Percentiles rank a stretch among this genome's conserved stretches.
Conservation (phyloP, 1,140 invertebrate species). For the Drosophila kepulauana region DNA sequence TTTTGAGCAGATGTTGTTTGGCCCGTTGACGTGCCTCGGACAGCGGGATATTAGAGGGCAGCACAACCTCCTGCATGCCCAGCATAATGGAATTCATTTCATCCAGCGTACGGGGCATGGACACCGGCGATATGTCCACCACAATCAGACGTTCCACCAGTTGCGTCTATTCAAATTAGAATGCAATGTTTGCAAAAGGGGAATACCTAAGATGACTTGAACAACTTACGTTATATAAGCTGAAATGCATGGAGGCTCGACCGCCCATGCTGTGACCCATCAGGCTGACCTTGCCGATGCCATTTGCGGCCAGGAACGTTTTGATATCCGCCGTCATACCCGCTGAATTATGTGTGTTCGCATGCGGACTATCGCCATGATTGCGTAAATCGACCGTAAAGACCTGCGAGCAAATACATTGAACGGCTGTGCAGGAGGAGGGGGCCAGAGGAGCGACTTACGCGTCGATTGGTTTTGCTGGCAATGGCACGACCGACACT, state of each 20-base stretch:
- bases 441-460: slow-evolving; percentile 68
- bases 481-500: slow-evolving; percentile 91
- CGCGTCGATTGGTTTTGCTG: slow-evolving; percentile 86
- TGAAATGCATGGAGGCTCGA: slow-evolving; percentile 91
- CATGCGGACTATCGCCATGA: slow-evolving; percentile 95
- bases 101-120: slow-evolving; percentile 87
- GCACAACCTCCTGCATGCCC: slow-evolving; percentile 87
- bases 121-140: slow-evolving; percentile 93
- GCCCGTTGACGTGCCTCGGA: slow-evolving; percentile 88
- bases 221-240: slow-evolving; percentile 87
- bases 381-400: slow-evolving; percentile 94
- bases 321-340: slow-evolving; percentile 91
- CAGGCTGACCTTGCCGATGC: slow-evolving; percentile 88
- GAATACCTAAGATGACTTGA: background rate
- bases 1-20: slow-evolving; percentile 86
- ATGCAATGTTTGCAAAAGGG: background rate
- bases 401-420: slow-evolving; percentile 83
- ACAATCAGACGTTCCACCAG: slow-evolving; percentile 92
- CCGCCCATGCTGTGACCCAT: slow-evolving; percentile 97
- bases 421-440: too few species aligned
- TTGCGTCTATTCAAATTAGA: slow-evolving; percentile 87
- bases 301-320: slow-evolving; percentile 84
- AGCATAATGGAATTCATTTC: slow-evolving; percentile 89
- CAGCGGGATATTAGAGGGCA: slow-evolving; percentile 87
- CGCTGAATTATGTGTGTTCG: slow-evolving; percentile 89